Percentiles rank a stretch among this genome's conserved stretches.
These are phyloP conservation scores for Coracias cyanogaster DNA, from an alignment of 2,797 vertebrate genomes.

Conservation along the genomic window DNA sequence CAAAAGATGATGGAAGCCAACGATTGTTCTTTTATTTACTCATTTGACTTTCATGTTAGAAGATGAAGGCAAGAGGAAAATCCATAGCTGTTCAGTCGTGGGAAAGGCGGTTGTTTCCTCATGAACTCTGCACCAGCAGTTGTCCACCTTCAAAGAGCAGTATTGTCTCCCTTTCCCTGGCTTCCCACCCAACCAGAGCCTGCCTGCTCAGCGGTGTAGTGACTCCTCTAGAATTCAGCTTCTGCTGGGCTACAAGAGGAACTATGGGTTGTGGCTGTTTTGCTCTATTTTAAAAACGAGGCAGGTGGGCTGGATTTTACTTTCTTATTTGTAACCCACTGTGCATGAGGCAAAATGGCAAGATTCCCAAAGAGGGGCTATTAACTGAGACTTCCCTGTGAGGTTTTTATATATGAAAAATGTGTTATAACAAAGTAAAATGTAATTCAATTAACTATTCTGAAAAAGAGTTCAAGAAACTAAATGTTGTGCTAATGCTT, in stretches of 20 bases:
- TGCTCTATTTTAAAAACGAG: neutral
- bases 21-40: neutral
- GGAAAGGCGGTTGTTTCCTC: neutral
- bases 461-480: neutral
- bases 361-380: neutral
- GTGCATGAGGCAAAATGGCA: neutral
- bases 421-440: neutral
- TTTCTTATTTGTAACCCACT: neutral
- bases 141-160: neutral
- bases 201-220: fast-evolving
- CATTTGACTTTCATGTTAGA: neutral
- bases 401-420: neutral
- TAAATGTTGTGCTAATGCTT: neutral
- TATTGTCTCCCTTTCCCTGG: neutral
- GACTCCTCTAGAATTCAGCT: neutral
- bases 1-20: neutral
- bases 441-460: neutral
- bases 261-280: neutral
- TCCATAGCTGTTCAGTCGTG: neutral
- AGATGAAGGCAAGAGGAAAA: neutral
- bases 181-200: neutral
- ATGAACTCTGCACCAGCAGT: neutral
- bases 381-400: neutral
- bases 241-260: neutral
- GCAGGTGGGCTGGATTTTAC: neutral